Evolutionary conservation across 2,797 vertebrate species (phyloP).

Genomic region (Propithecus deckenii): DNA sequence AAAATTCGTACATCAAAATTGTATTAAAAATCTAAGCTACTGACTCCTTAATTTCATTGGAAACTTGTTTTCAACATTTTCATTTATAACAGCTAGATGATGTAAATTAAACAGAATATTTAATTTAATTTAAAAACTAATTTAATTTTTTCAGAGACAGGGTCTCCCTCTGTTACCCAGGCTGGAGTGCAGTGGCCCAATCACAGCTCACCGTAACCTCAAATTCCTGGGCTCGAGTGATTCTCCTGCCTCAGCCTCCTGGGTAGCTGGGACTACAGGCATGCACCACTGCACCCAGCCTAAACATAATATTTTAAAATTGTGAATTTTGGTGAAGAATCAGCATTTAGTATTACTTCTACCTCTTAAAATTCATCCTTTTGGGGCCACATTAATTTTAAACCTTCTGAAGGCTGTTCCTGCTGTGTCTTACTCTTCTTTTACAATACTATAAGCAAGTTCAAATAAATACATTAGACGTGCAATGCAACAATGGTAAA

Average conservation of each 20-base stretch:
- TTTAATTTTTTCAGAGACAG: not conserved
- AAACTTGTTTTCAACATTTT: not conserved
- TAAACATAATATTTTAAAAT: not conserved
- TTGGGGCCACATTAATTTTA: not conserved
- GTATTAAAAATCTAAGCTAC: constrained; percentile 8
- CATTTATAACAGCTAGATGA: not conserved
- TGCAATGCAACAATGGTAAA: constrained; percentile 74
- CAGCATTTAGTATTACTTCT: not conserved
- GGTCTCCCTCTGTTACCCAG: not conserved
- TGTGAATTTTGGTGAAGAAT: not conserved
- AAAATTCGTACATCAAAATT: constrained; percentile 20
- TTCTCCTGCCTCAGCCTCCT: not conserved
- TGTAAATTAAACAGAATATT: not conserved
- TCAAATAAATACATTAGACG: constrained; percentile 69
- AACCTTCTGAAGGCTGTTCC: constrained; percentile 38
- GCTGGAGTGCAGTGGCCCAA: not conserved
- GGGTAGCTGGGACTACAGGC: not conserved
- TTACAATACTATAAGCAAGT: not conserved
- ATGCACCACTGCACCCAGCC: too few relatives aligned
- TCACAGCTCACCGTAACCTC: not conserved
- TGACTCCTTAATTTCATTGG: not conserved
- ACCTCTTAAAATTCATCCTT: constrained; percentile 43
- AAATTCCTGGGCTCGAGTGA: not conserved
- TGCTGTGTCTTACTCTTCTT: constrained; percentile 33
- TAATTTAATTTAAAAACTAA: not conserved